Evolutionary conservation across 2,113 vertebrate species (phyloP).

Genomic region (Lethenteron camtschaticum): DNA sequence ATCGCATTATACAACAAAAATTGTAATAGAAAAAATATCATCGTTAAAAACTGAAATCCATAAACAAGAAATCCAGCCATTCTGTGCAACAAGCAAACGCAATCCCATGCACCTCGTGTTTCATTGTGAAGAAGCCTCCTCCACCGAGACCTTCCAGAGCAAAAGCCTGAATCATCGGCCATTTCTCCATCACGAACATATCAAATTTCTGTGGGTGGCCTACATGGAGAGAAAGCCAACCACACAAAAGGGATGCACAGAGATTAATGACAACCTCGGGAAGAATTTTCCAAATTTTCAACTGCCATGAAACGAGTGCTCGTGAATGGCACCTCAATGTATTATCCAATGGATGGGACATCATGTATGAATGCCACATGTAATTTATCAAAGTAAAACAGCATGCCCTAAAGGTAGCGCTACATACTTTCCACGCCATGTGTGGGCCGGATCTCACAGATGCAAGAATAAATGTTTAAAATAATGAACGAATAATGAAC

Average conservation of each 20-base stretch:
- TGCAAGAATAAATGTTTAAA: no score
- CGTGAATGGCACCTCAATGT: no score
- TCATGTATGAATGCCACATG: no score
- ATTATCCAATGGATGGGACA: no score
- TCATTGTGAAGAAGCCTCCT: slow-evolving; percentile 88
- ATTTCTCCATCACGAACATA: slow-evolving; percentile 87
- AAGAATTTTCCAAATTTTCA: no score
- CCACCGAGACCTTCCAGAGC: slow-evolving; percentile 83
- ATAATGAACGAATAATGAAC: no score
- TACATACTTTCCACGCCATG: not conserved
- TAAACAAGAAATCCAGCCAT: no score
- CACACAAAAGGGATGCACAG: no score
- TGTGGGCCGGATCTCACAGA: no score
- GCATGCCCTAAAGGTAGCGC: slow-evolving; percentile 38
- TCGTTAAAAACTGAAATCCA: not conserved
- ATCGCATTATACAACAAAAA: not conserved
- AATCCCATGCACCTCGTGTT: slow-evolving; percentile 41
- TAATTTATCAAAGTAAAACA: not conserved
- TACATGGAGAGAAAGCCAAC: not conserved
- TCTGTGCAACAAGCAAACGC: no score
- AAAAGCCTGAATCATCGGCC: slow-evolving; percentile 88
- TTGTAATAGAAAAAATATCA: not conserved
- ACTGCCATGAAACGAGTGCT: no score
- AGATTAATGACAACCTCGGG: no score
- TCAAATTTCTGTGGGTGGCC: slow-evolving; percentile 54